A percentile compares a stretch with the other conserved stretches of the same genome.
phyloP scores from a whole-genome alignment of 2,888 invertebrate species.

The Ophonus ardosiacus region DNA sequence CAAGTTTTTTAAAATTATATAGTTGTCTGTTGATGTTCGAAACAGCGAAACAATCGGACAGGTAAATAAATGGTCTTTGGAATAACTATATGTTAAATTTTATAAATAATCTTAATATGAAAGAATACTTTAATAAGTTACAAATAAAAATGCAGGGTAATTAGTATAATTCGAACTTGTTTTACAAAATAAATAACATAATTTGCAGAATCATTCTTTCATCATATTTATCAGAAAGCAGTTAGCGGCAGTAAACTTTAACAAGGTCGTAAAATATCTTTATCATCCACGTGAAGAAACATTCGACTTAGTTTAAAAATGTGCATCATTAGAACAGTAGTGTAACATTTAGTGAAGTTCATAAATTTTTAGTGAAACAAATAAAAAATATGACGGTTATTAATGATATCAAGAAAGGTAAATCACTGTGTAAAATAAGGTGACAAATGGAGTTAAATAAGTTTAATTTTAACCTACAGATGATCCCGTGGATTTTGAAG shows the following conservation, averaged over 20 bases:
- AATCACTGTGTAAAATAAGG: neutral
- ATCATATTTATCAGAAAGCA: neutral
- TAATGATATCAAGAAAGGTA: neutral
- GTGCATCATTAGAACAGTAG: neutral
- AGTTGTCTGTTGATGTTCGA: no score
- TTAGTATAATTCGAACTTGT: neutral
- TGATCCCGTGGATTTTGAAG: constrained; percentile 46
- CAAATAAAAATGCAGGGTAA: neutral
- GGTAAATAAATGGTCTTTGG: no score
- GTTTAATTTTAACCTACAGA: constrained; percentile 2
- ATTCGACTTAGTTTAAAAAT: neutral
- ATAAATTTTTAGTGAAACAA: neutral
- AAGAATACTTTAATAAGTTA: no score
- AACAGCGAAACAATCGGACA: no score
- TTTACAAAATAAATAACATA: neutral
- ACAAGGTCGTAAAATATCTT: constrained; percentile 30
- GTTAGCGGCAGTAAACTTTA: neutral
- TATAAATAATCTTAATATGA: no score
- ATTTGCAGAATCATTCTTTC: neutral
- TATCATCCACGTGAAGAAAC: neutral
- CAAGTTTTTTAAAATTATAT: no score
- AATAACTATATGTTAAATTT: no score
- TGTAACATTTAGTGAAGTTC: neutral
- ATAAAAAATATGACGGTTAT: neutral
- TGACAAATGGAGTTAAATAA: neutral